phyloP scores from a whole-genome alignment of 2,113 vertebrate species.

The Fulica atra region DNA sequence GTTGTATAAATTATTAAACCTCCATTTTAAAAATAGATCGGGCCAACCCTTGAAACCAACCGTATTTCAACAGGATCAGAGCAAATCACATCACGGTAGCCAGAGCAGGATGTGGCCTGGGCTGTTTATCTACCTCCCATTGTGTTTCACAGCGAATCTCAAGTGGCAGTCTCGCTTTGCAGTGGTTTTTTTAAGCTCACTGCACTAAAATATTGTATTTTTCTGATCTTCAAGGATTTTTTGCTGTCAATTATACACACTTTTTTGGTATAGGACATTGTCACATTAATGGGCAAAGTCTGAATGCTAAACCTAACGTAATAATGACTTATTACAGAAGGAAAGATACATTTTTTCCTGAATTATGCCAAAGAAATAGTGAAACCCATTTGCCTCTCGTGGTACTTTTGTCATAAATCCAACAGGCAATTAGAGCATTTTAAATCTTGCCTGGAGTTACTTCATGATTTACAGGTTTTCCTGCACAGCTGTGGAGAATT shows the following conservation, averaged over 20 bases:
- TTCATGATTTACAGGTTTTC: conserved; percentile 40
- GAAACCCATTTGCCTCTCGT: conserved; percentile 44
- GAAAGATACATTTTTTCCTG: not conserved
- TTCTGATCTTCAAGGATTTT: not conserved
- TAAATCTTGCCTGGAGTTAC: conserved; percentile 62
- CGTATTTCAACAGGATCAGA: not conserved
- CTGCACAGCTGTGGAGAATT: not conserved
- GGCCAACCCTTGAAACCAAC: not conserved
- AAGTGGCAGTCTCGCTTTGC: not conserved
- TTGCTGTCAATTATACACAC: not conserved
- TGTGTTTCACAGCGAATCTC: not conserved
- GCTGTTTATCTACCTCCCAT: not conserved
- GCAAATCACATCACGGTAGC: not conserved
- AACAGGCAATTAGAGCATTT: conserved; percentile 55
- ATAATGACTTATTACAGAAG: not conserved
- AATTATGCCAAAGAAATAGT: not conserved
- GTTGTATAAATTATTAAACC: not conserved
- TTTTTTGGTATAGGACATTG: not conserved
- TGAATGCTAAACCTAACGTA: not conserved
- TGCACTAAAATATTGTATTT: not conserved
- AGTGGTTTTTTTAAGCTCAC: not conserved
- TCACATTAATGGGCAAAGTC: not conserved
- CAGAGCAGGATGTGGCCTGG: not conserved
- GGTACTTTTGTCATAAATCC: conserved; percentile 65
- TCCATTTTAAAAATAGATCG: not conserved